phyloP scores from a whole-genome alignment of 2,113 vertebrate species.

The Stegostoma tigrinum region DNA sequence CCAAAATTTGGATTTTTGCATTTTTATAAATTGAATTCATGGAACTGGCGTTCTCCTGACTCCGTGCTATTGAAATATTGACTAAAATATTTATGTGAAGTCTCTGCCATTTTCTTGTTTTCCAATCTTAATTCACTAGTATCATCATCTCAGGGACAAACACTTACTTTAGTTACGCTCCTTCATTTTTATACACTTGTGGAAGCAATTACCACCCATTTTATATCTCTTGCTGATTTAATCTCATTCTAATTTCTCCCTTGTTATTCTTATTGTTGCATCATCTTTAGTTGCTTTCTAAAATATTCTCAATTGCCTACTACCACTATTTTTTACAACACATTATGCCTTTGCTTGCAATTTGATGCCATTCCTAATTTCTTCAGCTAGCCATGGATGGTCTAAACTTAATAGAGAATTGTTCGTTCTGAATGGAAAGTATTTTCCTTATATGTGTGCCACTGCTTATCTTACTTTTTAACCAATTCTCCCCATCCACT shows the following conservation, averaged over 20 bases:
- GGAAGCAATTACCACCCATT: too few species aligned
- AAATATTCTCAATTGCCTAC: neutral
- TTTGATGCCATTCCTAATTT: neutral
- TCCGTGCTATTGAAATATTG: too few species aligned
- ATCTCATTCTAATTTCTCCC: neutral
- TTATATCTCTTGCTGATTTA: too few species aligned
- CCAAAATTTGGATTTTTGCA: too few species aligned
- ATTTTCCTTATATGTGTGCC: neutral
- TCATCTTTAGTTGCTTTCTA: neutral
- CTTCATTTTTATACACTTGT: too few species aligned
- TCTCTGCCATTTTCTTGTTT: too few species aligned
- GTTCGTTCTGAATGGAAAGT: neutral
- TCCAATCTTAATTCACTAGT: too few species aligned
- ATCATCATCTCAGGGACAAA: too few species aligned
- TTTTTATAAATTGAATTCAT: too few species aligned
- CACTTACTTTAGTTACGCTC: too few species aligned
- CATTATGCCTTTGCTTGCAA: neutral
- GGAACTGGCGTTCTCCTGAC: too few species aligned
- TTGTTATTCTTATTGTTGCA: neutral
- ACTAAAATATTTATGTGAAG: too few species aligned
- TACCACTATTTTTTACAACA: neutral
- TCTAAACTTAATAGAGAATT: neutral
- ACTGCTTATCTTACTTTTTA: neutral
- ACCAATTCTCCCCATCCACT: neutral
- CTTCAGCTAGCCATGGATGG: neutral